Conservation (phyloP, 2,888 invertebrate genomes). For the Dryomyza anilis region DNA sequence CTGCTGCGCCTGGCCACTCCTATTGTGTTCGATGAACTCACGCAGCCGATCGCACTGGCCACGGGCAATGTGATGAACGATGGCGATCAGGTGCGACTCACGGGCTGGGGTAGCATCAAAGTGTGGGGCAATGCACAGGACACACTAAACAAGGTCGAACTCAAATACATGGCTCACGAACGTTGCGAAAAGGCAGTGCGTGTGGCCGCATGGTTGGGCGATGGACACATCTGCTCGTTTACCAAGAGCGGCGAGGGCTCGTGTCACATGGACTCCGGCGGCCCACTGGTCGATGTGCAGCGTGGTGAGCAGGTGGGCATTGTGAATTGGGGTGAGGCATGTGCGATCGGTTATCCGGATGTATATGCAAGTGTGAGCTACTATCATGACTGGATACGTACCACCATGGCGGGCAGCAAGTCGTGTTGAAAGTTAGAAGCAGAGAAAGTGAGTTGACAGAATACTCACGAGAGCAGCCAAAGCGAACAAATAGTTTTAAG, state of each 20-base stretch:
- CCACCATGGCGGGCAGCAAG: constrained; percentile 36
- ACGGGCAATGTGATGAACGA: constrained; percentile 62
- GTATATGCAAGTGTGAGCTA: constrained; percentile 53
- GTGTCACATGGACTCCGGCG: constrained; percentile 55
- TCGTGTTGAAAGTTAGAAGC: background rate
- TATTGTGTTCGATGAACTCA: constrained; percentile 63
- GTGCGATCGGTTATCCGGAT: constrained; percentile 57
- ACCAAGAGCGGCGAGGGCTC: constrained; percentile 65
- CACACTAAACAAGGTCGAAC: constrained; percentile 64
- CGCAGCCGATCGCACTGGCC: constrained; percentile 66
- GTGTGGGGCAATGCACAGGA: constrained; percentile 64
- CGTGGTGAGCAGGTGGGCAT: constrained; percentile 49
- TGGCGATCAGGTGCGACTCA: constrained; percentile 64
- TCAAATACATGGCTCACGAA: constrained; percentile 62
- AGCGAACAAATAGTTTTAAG: constrained; percentile 28
- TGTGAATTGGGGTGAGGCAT: constrained; percentile 60
- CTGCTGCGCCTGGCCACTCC: constrained; percentile 66
- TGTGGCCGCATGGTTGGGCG: constrained; percentile 63
- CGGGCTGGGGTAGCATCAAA: constrained; percentile 68
- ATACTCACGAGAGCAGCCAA: background rate
- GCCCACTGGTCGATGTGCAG: constrained; percentile 50
- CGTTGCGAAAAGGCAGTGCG: constrained; percentile 61
- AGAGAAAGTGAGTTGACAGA: background rate
- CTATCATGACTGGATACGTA: constrained; percentile 52
- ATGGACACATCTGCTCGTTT: constrained; percentile 67